A percentile compares a stretch with the other conserved stretches of the same genome.
Conservation (phyloP, 2,113 vertebrate genomes). For the Caranx ignobilis region DNA sequence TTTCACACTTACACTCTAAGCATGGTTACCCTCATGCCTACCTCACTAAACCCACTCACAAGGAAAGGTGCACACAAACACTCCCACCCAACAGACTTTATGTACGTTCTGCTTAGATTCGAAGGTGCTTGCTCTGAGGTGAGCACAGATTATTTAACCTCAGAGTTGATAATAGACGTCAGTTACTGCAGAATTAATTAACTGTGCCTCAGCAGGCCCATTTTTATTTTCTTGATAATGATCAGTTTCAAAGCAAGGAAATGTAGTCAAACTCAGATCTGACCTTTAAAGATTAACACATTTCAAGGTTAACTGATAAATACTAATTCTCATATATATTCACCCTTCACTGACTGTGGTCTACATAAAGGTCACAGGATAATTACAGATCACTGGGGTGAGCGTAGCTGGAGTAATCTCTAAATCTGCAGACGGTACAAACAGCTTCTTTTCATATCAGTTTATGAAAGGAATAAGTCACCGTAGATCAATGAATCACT, state of each 20-base stretch:
- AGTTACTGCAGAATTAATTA: slow-evolving; percentile 21
- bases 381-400: slow-evolving; percentile 7
- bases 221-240: slow-evolving; percentile 14
- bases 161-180: background rate
- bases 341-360: background rate
- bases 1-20: slow-evolving; percentile 5
- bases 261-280: background rate
- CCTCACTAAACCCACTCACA: background rate
- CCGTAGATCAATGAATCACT: background rate
- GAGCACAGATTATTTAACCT: slow-evolving; percentile 19
- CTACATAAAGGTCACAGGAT: slow-evolving; percentile 8
- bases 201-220: background rate
- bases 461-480: background rate
- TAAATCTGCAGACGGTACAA: background rate
- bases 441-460: background rate
- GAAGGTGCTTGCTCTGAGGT: background rate
- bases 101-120: background rate
- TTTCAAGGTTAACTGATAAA: slow-evolving; percentile 31
- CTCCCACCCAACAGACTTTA: background rate
- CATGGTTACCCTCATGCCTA: slow-evolving; percentile 11
- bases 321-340: background rate
- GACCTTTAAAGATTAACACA: slow-evolving; percentile 11
- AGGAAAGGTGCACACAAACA: background rate
- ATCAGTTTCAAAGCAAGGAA: slow-evolving; percentile 17
- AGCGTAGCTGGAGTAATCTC: background rate